Evolutionary conservation across 2,888 invertebrate species (phyloP).

Genomic region (Ormyrus nitidulus): DNA sequence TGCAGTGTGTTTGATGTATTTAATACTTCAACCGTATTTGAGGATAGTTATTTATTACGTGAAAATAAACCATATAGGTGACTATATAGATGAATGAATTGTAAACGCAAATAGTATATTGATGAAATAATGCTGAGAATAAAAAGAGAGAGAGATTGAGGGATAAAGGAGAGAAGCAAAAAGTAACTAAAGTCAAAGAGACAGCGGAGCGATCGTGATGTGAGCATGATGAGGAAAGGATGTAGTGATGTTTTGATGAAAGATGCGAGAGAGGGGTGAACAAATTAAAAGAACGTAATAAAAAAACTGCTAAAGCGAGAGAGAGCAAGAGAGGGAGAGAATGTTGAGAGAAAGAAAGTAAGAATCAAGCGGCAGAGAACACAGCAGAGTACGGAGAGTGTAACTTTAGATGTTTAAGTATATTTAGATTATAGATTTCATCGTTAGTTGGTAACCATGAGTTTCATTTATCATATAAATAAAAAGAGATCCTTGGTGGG

Average conservation of each 20-base stretch:
- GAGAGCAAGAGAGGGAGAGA: not conserved
- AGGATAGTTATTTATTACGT: conserved; percentile 59
- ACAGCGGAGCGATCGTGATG: conserved; percentile 26
- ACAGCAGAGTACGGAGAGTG: conserved; percentile 47
- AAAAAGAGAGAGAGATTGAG: conserved; percentile 57
- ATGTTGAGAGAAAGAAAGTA: conserved; percentile 8
- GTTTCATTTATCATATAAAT: conserved; percentile 55
- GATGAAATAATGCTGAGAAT: conserved; percentile 50
- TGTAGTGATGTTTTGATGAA: conserved; percentile 33
- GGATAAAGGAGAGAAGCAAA: conserved; percentile 43
- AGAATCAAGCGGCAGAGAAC: conserved; percentile 23
- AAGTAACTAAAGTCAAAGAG: conserved; percentile 24
- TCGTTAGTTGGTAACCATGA: conserved; percentile 54
- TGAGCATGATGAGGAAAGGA: conserved; percentile 33
- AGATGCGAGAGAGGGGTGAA: conserved; percentile 30
- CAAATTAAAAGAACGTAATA: not conserved
- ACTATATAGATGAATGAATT: conserved; percentile 61
- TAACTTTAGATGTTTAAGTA: conserved; percentile 54
- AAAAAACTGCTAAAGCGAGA: conserved; percentile 27
- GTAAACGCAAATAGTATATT: conserved; percentile 56
- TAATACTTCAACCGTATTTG: conserved; percentile 62
- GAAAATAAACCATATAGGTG: conserved; percentile 59
- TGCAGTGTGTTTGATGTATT: conserved; percentile 69
- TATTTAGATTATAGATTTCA: conserved; percentile 57
- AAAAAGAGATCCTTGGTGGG: conserved; percentile 48